phyloP scores from a whole-genome alignment of 2,113 vertebrate genomes.

The human region DNA sequence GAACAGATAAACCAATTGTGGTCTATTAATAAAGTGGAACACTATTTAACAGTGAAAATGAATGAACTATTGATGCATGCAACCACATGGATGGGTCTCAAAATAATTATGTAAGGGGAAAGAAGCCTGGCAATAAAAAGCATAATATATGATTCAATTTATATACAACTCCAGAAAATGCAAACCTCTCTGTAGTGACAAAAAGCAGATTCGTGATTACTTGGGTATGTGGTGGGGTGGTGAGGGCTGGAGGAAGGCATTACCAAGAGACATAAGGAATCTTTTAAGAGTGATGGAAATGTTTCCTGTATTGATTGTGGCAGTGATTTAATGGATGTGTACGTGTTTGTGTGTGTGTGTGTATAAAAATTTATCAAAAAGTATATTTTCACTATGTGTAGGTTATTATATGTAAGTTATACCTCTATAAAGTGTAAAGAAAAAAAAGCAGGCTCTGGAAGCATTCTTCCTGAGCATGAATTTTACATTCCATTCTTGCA shows the following conservation, averaged over 20 bases:
- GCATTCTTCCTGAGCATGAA: background rate
- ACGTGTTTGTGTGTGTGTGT: background rate
- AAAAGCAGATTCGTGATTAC: background rate
- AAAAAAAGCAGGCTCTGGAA: background rate
- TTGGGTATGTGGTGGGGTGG: background rate
- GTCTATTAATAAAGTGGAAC: background rate
- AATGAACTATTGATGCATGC: background rate
- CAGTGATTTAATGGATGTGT: background rate
- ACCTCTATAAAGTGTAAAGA: background rate
- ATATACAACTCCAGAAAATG: conserved; percentile 1
- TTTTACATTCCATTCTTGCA: background rate
- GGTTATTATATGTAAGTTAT: background rate
- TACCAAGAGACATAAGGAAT: background rate
- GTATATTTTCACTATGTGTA: background rate
- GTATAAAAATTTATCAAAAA: background rate
- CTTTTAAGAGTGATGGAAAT: background rate
- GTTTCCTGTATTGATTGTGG: background rate
- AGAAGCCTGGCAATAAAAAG: background rate
- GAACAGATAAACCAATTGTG: background rate
- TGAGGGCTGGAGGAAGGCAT: background rate
- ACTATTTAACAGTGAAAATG: background rate
- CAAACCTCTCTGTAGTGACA: background rate
- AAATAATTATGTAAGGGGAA: background rate
- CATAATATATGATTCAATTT: background rate
- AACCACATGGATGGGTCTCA: background rate